A percentile compares a stretch with the other conserved stretches of the same genome.
phyloP scores from a whole-genome alignment of 2,797 vertebrate species.

The Pipistrellus kuhlii region DNA sequence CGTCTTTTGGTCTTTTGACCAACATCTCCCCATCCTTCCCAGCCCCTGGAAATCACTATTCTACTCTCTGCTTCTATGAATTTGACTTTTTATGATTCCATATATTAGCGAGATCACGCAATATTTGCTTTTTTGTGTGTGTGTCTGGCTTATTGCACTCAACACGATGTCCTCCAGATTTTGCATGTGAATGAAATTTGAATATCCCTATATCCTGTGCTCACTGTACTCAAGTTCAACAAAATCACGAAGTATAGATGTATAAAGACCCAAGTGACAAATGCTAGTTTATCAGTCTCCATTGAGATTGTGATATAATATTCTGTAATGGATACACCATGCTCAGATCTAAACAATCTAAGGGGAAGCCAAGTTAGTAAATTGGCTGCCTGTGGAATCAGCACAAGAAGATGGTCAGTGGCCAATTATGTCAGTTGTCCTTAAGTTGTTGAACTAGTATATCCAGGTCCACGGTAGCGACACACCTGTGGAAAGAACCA shows the following conservation, averaged over 20 bases:
- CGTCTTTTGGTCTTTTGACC: background rate
- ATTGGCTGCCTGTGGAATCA: background rate
- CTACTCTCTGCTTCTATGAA: background rate
- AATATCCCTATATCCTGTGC: background rate
- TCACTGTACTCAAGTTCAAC: background rate
- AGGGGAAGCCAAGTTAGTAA: background rate
- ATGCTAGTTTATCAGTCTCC: background rate
- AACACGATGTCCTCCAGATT: background rate
- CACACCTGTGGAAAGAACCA: background rate
- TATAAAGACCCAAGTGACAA: background rate
- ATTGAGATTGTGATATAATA: background rate
- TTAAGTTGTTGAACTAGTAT: background rate
- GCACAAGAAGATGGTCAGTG: background rate
- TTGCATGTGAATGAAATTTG: background rate
- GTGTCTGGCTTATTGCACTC: background rate
- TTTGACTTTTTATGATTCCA: background rate
- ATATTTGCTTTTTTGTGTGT: background rate
- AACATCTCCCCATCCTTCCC: background rate
- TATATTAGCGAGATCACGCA: background rate
- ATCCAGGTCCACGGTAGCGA: background rate
- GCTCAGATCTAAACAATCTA: background rate
- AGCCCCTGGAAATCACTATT: background rate
- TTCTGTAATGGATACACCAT: background rate
- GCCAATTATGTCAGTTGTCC: background rate
- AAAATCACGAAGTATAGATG: background rate